Percentiles rank a stretch among this genome's conserved stretches.
These are phyloP conservation scores for Periphyllus acericola DNA, from an alignment of 2,888 invertebrate species.

Conservation along the genomic window DNA sequence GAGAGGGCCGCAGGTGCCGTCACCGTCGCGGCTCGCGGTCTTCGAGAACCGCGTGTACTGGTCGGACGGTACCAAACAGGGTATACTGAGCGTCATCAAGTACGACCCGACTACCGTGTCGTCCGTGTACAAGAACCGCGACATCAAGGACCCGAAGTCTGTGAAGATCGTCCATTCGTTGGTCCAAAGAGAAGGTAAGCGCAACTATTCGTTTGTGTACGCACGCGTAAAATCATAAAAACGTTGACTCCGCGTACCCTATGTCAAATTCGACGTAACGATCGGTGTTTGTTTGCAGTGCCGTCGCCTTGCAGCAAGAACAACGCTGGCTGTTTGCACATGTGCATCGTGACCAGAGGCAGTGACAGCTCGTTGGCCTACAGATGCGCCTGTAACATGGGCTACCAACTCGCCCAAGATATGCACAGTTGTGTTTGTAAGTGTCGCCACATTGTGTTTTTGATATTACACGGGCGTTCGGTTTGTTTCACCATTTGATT, in stretches of 20 bases:
- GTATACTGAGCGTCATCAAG: constrained; percentile 87
- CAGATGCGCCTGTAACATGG: constrained; percentile 91
- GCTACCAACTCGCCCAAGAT: constrained; percentile 80
- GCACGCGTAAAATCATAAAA: too few species aligned
- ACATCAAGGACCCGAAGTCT: constrained; percentile 84
- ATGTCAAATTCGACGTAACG: too few species aligned
- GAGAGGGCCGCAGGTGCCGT: constrained; percentile 77
- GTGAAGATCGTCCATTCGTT: constrained; percentile 84
- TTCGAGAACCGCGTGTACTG: constrained; percentile 90
- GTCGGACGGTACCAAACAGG: constrained; percentile 91
- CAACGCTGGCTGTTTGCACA: constrained; percentile 90
- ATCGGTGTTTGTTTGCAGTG: constrained; percentile 12
- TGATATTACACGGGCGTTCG: neutral
- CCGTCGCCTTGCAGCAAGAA: constrained; percentile 83
- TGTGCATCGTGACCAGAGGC: constrained; percentile 89
- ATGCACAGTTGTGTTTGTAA: constrained; percentile 79
- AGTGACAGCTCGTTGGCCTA: constrained; percentile 80
- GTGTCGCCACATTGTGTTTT: constrained; percentile 63
- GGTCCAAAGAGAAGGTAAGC: constrained; percentile 76
- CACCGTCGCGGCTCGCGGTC: constrained; percentile 82
- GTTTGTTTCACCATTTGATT: neutral
- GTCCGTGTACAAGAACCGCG: constrained; percentile 81
- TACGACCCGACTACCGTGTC: constrained; percentile 82
- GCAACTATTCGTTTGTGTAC: too few species aligned
- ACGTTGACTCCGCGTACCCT: too few species aligned